phyloP scores from a whole-genome alignment of 2,888 invertebrate genomes.

The Psylliodes chrysocephalus region DNA sequence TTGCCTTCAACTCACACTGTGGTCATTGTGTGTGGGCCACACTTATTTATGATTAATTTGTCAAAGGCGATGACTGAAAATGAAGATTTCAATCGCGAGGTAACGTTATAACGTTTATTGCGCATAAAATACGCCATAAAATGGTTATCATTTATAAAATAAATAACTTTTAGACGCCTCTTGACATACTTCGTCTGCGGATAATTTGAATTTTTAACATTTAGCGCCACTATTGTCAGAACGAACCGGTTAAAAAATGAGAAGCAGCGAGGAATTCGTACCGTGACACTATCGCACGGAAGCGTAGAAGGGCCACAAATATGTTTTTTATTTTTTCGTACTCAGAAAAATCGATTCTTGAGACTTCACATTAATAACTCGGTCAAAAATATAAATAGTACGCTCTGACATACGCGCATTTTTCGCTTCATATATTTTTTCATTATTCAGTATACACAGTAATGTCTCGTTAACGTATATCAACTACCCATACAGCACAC shows the following conservation, averaged over 20 bases:
- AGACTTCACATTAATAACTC: too few relatives aligned
- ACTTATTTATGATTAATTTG: slow-evolving; percentile 31
- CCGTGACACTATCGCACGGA: too few relatives aligned
- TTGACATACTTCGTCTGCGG: slow-evolving; percentile 10
- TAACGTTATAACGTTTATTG: slow-evolving; percentile 24
- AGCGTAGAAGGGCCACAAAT: too few relatives aligned
- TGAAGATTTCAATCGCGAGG: slow-evolving; percentile 28
- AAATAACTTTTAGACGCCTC: slow-evolving; percentile 25
- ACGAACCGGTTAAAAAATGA: background rate
- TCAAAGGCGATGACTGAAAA: slow-evolving; percentile 26
- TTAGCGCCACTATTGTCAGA: slow-evolving; percentile 4
- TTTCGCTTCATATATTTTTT: too few relatives aligned
- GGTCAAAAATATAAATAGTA: too few relatives aligned
- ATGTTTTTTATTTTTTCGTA: too few relatives aligned
- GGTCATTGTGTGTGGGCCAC: slow-evolving; percentile 22
- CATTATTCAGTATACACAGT: too few relatives aligned
- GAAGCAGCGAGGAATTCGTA: too few relatives aligned
- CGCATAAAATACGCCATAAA: slow-evolving; percentile 27
- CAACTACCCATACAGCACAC: too few relatives aligned
- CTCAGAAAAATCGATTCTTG: too few relatives aligned
- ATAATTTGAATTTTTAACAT: background rate
- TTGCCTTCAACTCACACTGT: slow-evolving; percentile 5
- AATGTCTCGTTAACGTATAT: too few relatives aligned
- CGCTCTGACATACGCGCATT: too few relatives aligned
- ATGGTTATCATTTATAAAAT: slow-evolving; percentile 26